Evolutionary conservation across 53 echinoderm and acorn worm species (phyloP).

Genomic region (Hippasteria phrygiana): DNA sequence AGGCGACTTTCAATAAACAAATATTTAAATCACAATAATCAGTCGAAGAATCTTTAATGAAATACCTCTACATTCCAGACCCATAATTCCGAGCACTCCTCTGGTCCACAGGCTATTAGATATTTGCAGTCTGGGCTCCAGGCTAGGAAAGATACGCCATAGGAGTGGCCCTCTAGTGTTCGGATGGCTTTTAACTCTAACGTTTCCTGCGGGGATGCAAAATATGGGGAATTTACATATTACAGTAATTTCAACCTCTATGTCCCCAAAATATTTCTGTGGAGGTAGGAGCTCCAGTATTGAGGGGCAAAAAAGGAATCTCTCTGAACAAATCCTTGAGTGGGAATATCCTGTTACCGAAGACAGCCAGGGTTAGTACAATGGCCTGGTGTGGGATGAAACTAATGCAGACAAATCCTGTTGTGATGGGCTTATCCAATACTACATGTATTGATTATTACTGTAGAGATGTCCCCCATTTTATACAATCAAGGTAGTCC

Average conservation of each 20-base stretch:
- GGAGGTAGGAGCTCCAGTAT: too few species aligned
- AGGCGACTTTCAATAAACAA: neutral
- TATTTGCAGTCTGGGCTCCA: slow-evolving; percentile 98
- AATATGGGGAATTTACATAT: neutral
- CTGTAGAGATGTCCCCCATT: too few species aligned
- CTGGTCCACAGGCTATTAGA: slow-evolving; percentile 97
- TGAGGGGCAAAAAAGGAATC: too few species aligned
- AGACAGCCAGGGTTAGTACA: too few species aligned
- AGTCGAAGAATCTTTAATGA: neutral
- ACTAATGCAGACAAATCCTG: too few species aligned
- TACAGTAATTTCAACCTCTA: neutral
- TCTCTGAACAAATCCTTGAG: neutral
- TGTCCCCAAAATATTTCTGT: too few species aligned
- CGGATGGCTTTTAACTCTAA: slow-evolving; percentile 83
- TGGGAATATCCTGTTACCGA: too few species aligned
- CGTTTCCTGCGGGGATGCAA: slow-evolving; percentile 75
- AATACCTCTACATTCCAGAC: slow-evolving; percentile 98
- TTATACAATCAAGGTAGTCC: too few species aligned
- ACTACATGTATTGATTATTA: too few species aligned
- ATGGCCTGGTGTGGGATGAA: too few species aligned
- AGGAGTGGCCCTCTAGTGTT: slow-evolving; percentile 92
- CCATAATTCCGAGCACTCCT: slow-evolving; percentile 96
- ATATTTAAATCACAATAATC: neutral
- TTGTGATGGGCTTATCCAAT: too few species aligned
- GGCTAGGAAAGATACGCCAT: slow-evolving; percentile 93